Base-by-base conservation (phyloP, 2,113 vertebrate species). In the Brevimyrus niger region DNA sequence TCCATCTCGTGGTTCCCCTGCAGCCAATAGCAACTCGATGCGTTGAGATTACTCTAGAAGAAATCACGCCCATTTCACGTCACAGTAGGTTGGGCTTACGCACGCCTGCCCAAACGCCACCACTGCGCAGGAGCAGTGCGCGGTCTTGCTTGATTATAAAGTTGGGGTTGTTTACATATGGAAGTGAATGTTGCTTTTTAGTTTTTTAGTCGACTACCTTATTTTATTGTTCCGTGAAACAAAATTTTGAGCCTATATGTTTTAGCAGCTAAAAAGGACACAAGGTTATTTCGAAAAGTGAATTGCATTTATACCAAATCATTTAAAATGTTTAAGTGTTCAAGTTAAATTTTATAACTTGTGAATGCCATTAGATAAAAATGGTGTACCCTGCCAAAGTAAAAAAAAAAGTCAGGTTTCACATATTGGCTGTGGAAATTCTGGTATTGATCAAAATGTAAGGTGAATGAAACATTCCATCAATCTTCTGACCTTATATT, bases 11-110 rank as follows among this genome's bases (percentile, higher is more conserved):
- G 95, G 42, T 80, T 0, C 0, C 0, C 0, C 1, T 0, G 46
- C 1, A 35, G 3, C 94, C 94, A 92, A 94, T 94, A 90, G 15
- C 0, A 3, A 13, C 0, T 0, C 0, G 76, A 76, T 91, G 90
- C 91, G 93, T 87, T 91, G 90, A 46, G 65, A 4, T 35, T 58
- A 31, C 31, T 55, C 31, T 31, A 4, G 13, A 5, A 17, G 65
- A 42, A 88, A 38, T 48, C 51, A 93, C 92, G 92, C 91, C 91
- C 90, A 87, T 19, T 5, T 10, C 3, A 90, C 93, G 94, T 94
- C 92, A 94, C 44, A 11, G 42, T 21, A 44, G 38, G 50, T 50
- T 27, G 88, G 19, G 27, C 83, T 6, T 27, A 48, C 4, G 82
- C 82, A 46, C 21, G 44, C 23, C 2, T 27, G 3, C n/a, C 15